Percentiles rank a stretch among this genome's conserved stretches.
These are phyloP conservation scores for Lontra canadensis DNA, from an alignment of 2,113 vertebrate genomes.

Conservation along the genomic window DNA sequence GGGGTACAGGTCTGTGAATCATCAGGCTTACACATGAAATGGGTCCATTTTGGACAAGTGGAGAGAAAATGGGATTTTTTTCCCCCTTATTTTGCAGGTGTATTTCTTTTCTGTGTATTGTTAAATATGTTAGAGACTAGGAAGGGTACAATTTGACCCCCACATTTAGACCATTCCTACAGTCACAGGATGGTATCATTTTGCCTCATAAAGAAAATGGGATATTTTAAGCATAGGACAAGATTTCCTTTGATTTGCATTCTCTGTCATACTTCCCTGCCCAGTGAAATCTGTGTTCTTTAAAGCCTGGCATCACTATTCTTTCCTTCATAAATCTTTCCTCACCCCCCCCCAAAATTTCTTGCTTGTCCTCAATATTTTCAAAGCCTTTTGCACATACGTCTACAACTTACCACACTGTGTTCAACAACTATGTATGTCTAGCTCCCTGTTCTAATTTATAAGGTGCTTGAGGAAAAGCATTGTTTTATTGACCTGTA, in stretches of 20 bases:
- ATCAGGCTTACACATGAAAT: no score
- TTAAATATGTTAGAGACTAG: slow-evolving; percentile 55
- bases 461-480: background rate
- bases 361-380: background rate
- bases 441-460: background rate
- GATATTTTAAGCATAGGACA: background rate
- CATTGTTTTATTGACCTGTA: background rate
- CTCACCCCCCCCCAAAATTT: background rate
- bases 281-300: background rate
- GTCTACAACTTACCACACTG: background rate
- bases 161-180: background rate
- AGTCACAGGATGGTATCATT: background rate
- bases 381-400: background rate
- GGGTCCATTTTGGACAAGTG: background rate
- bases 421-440: background rate
- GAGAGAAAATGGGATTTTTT: background rate
- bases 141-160: background rate
- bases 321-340: background rate
- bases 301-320: background rate
- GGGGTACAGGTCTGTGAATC: no score
- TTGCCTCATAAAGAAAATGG: slow-evolving; percentile 31
- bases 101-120: slow-evolving; percentile 90
- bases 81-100: slow-evolving; percentile 81
- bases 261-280: background rate
- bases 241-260: background rate